Base-by-base conservation (phyloP, 2,113 vertebrate species). In the Maccullochella peelii region DNA sequence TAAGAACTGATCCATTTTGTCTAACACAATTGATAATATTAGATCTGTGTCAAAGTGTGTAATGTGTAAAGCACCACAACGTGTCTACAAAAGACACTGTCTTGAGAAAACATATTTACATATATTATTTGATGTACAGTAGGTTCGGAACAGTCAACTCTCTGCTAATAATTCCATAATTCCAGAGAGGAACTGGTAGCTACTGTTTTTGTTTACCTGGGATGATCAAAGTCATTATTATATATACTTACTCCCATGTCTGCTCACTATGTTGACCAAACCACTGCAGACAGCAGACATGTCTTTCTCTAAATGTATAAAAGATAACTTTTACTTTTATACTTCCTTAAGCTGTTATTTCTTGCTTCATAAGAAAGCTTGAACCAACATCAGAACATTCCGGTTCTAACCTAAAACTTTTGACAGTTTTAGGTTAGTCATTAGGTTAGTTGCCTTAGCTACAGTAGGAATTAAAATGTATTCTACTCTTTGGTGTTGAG, bases 1-100 rank as follows among this genome's bases (percentile, higher is more conserved):
- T 94, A 0, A 89, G 74, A 59, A 10, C 6, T 36, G 11, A 8
- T 25, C 20, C 25, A 18, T 49, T 77, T 49, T 21, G 0, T 67
- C 20, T 1, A 20, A 57, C 3, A 2, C 15, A 40, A 0, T 40
- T 18, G 18, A 33, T 21, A 27, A 44, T 25, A 62, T 63, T 5
- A n/a, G 18, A 30, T 1, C 21, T 52, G 6, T 27, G 12, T 42
- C 12, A 21, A 38, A 12, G 27, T 44, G 44, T 47, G 44, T 47
- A 14, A 42, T 67, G 6, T 58, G 9, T 16, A 21, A 54, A 36
- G 14, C 69, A 27, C 23, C 23, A 8, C 14, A 75, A 63, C 14
- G 6, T 54, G 12, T 27, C 15, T 10, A 6, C 20, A 67, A 40
- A 40, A 40, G 1, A 12, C 5, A 50, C 8, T 49, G 16, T 70